Percentiles rank a stretch among this genome's conserved stretches.
Conservation (phyloP, 2,797 vertebrate species). For the Tokudaia muenninki region DNA sequence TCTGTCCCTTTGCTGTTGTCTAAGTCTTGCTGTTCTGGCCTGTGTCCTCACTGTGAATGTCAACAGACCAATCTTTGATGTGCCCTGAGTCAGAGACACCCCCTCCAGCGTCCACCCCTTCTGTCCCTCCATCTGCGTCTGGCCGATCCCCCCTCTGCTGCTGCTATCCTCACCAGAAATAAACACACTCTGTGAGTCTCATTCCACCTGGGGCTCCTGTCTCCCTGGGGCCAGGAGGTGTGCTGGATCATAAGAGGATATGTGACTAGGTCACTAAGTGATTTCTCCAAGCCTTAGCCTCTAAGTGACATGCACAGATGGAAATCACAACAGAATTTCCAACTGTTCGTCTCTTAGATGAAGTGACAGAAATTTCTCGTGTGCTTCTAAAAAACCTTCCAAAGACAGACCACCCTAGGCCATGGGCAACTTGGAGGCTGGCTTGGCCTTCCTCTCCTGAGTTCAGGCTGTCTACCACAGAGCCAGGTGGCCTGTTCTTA, state of each 20-base stretch:
- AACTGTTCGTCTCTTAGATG: neutral
- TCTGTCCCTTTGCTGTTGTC: constrained; percentile 66
- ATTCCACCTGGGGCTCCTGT: constrained; percentile 3
- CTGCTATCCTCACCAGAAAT: constrained; percentile 77
- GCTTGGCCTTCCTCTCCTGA: neutral
- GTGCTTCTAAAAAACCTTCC: neutral
- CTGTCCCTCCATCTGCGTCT: constrained; percentile 33
- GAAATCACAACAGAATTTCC: neutral
- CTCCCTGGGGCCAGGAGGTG: neutral
- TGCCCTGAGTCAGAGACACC: neutral
- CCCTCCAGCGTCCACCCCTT: neutral
- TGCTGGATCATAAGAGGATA: neutral
- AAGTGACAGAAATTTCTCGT: neutral
- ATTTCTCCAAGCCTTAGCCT: neutral
- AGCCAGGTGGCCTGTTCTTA: neutral
- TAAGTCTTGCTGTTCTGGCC: constrained; percentile 59
- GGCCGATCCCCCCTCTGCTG: constrained; percentile 64
- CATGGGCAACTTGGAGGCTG: neutral
- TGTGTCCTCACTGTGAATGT: constrained; percentile 57
- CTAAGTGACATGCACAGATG: neutral
- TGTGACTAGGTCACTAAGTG: neutral
- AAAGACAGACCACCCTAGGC: constrained; percentile 20
- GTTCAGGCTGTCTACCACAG: neutral
- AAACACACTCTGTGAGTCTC: constrained; percentile 77
- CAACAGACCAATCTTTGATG: neutral